Evolutionary conservation across 2,113 vertebrate species (phyloP), one percentile per base, ranked within the genome.

Genomic region (Lucifuga dentata): DNA sequence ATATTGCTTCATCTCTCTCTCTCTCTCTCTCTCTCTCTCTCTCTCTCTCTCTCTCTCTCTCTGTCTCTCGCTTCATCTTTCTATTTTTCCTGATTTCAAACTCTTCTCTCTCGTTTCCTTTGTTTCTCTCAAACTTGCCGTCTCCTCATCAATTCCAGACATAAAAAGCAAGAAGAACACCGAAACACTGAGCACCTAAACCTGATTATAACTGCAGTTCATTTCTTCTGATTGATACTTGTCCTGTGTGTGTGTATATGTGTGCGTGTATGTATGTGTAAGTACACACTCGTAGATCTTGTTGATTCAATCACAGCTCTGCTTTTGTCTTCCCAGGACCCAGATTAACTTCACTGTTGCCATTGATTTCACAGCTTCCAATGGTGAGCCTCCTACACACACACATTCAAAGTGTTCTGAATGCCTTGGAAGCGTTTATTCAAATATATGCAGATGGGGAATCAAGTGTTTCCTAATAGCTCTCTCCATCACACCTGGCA

Each of bases 281-380:
- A 3, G 21, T 40, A n/a, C n/a, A n/a, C n/a, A n/a, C n/a, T n/a
- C n/a, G n/a, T n/a, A n/a, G n/a, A 26, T 2, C n/a, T 23, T 56
- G 59, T 56, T 70, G n/a, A 87, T 81, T 74, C 4, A 61, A 67
- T 55, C 8, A 38, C 49, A 19, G 78, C 19, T 81, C 19, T 77
- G 11, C 79, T 92, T 88, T 92, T 91, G 67, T 92, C 86, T 90
- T 89, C 19, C 86, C 73, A 99, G 97, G 87, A 99, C 97, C 0
- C 97, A 99, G 91, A 99, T 99, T 87, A 99, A 99, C 94, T 99
- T 99, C 91, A 99, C 97, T 8, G 97, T 98, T 48, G 97, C 97
- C 76, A 99, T 99, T 88, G 97, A 99, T 90, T 99, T 99, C 91
- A 99, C 97, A 68, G 97, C 97, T 74, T 99, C 97, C 56, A 99